phyloP scores from a whole-genome alignment of 2,888 invertebrate species.

The Eustalomyia histrio region DNA sequence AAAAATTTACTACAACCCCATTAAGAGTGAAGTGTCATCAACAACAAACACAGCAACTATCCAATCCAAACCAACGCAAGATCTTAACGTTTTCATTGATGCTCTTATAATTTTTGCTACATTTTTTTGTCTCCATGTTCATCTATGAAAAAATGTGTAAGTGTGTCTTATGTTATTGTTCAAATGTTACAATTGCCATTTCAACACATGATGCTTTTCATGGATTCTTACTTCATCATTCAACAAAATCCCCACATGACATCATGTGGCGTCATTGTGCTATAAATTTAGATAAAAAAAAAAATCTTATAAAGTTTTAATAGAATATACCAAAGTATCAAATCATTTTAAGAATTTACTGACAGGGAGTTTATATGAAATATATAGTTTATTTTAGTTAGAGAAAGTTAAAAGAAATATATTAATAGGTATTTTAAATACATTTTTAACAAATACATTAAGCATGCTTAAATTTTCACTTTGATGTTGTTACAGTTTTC shows the following conservation, averaged over 20 bases:
- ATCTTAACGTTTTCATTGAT: neutral
- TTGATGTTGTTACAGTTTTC: too few species aligned
- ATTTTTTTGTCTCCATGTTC: neutral
- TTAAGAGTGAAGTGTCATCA: slow-evolving; percentile 1
- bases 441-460: too few species aligned
- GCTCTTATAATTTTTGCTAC: neutral
- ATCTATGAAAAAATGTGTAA: neutral
- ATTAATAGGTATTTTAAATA: too few species aligned
- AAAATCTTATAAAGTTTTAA: neutral
- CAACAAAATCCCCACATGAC: neutral
- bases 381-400: neutral
- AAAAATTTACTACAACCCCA: slow-evolving; percentile 4
- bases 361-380: neutral
- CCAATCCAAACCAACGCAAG: neutral
- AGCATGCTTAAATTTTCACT: too few species aligned
- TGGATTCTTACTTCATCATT: slow-evolving; percentile 6
- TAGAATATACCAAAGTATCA: neutral
- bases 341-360: neutral
- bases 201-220: slow-evolving; percentile 6
- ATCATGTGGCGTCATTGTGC: neutral
- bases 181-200: neutral
- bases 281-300: neutral
- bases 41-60: neutral
- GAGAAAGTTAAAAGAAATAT: too few species aligned
- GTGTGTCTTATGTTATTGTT: neutral